Evolutionary conservation across 2,888 invertebrate species (phyloP).

Genomic region (Conus canariensis): DNA sequence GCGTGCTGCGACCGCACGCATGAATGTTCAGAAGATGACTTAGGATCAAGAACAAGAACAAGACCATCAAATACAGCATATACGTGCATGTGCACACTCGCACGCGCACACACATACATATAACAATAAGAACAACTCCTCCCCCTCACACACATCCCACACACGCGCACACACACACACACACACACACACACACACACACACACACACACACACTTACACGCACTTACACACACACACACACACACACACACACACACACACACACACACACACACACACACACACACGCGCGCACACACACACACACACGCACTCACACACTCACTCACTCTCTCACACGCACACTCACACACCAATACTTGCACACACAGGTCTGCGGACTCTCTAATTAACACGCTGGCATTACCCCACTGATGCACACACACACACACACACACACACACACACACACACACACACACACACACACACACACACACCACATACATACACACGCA

Average conservation of each 20-base stretch:
- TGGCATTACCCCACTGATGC: not conserved
- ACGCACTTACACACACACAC: not conserved
- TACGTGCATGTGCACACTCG: no score
- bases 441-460: not conserved
- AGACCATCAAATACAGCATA: no score
- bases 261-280: not conserved
- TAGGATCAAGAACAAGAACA: no score
- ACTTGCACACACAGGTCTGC: no score
- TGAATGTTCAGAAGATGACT: no score
- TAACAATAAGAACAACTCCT: not conserved
- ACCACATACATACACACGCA: no score
- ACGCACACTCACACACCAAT: not conserved
- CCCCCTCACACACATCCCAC: not conserved
- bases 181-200: not conserved
- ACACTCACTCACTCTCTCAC: not conserved
- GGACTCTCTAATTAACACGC: no score
- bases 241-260: not conserved
- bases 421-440: not conserved
- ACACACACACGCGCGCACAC: not conserved
- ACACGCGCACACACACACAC: not conserved
- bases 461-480: not conserved
- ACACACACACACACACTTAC: not conserved
- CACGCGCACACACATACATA: no score
- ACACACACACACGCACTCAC: not conserved
- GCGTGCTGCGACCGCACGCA: no score